These are phyloP conservation scores for Geococcyx californianus DNA, from an alignment of 2,113 vertebrate species.

Conservation along the genomic window DNA sequence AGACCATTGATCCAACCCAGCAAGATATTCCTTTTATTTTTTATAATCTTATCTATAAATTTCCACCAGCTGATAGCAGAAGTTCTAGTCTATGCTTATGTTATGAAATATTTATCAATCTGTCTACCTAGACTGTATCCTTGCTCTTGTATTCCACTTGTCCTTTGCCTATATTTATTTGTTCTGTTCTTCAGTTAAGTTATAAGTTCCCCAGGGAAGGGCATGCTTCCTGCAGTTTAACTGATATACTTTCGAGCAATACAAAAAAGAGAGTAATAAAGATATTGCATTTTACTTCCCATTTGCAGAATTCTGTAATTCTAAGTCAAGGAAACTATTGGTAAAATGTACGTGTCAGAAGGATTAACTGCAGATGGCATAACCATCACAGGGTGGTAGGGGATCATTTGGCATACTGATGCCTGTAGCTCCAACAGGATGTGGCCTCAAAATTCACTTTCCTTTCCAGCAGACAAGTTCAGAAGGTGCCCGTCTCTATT, in stretches of 20 bases:
- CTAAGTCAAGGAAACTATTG: not conserved
- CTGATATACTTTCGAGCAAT: not conserved
- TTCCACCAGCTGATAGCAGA: not conserved
- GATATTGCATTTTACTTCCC: not conserved
- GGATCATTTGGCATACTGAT: not conserved
- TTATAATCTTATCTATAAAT: not conserved
- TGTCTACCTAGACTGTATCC: not conserved
- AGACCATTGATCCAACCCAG: not conserved
- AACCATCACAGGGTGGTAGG: too few species aligned
- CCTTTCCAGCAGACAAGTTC: not conserved
- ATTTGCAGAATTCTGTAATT: not conserved
- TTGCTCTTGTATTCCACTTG: not conserved
- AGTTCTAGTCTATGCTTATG: not conserved
- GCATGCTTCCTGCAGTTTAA: not conserved
- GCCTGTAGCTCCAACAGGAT: not conserved
- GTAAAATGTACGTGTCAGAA: not conserved
- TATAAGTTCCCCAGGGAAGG: not conserved
- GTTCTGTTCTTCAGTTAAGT: not conserved
- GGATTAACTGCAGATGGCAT: not conserved
- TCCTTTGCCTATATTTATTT: not conserved
- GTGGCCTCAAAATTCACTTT: not conserved
- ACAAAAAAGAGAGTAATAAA: not conserved
- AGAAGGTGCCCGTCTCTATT: not conserved
- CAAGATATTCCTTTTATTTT: not conserved
- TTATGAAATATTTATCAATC: slow-evolving; percentile 22